Conservation (phyloP, 2,113 vertebrate genomes). For the Hippocampus zosterae region DNA sequence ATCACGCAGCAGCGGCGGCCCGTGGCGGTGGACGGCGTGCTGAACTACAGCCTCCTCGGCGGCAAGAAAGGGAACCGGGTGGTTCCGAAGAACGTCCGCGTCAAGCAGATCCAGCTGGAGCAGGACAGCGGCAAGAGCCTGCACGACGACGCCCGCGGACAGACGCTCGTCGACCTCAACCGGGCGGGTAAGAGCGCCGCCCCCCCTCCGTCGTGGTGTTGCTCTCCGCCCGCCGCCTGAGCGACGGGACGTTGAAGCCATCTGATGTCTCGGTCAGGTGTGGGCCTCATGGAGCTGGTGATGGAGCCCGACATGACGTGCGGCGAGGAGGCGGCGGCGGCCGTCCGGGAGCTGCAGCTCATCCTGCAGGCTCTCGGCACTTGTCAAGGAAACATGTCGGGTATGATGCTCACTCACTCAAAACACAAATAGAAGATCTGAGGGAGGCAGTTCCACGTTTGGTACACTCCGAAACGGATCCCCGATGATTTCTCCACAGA, state of each 20-base stretch:
- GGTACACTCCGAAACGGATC: neutral
- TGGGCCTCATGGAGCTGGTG: conserved; percentile 96
- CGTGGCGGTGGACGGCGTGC: conserved; percentile 81
- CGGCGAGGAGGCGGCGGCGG: conserved; percentile 90
- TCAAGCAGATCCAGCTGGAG: conserved; percentile 96
- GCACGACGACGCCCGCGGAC: conserved; percentile 79
- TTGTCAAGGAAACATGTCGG: conserved; percentile 94
- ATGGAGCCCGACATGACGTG: conserved; percentile 96
- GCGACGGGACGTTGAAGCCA: neutral
- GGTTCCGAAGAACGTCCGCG: conserved; percentile 74
- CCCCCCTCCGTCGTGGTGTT: fast-evolving
- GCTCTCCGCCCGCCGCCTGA: too few species aligned
- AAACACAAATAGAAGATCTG: neutral
- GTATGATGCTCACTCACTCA: conserved; percentile 63
- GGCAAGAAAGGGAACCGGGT: conserved; percentile 72
- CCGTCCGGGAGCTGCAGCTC: conserved; percentile 91
- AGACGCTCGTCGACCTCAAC: conserved; percentile 92
- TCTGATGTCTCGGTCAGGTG: conserved; percentile 68
- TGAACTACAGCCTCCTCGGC: conserved; percentile 74
- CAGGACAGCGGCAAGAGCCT: conserved; percentile 98
- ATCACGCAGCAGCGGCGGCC: conserved; percentile 94
- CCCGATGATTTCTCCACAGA: conserved; percentile 55
- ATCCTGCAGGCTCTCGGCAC: conserved; percentile 91
- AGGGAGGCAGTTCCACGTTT: too few species aligned
- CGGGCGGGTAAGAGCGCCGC: conserved; percentile 80